phyloP scores from a whole-genome alignment of 2,113 vertebrate species.

The Pungitius pungitius region DNA sequence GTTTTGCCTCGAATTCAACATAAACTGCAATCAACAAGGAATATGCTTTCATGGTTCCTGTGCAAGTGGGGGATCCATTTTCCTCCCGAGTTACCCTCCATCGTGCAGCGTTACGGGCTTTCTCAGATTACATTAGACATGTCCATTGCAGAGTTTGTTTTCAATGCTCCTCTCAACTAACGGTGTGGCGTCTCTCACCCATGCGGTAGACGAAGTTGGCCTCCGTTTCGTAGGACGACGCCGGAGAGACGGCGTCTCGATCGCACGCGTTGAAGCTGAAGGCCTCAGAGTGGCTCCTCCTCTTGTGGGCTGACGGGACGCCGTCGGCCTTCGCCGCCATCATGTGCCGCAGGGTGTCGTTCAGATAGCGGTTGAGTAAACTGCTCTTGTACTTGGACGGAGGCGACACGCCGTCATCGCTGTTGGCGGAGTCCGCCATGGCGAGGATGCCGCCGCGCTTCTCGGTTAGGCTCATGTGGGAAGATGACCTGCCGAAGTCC shows the following conservation, averaged over 20 bases:
- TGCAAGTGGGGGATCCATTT: slow-evolving; percentile 9
- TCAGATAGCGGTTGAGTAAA: slow-evolving; percentile 95
- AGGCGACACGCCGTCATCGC: slow-evolving; percentile 89
- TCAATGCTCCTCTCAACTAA: neutral
- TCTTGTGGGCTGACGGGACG: slow-evolving; percentile 82
- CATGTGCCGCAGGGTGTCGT: slow-evolving; percentile 95
- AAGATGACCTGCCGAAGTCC: slow-evolving; percentile 84
- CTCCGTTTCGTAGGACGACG: slow-evolving; percentile 91
- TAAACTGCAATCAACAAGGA: slow-evolving; percentile 60
- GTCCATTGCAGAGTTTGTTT: neutral
- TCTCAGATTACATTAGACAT: neutral
- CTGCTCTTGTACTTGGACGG: slow-evolving; percentile 97
- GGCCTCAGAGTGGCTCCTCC: slow-evolving; percentile 92
- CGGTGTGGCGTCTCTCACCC: slow-evolving; percentile 82
- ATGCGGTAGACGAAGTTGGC: slow-evolving; percentile 92
- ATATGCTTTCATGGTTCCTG: slow-evolving; percentile 34
- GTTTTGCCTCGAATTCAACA: slow-evolving; percentile 46
- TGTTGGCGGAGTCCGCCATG: slow-evolving; percentile 84
- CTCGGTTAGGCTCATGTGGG: slow-evolving; percentile 84
- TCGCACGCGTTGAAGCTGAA: slow-evolving; percentile 97
- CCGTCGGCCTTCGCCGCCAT: slow-evolving; percentile 85
- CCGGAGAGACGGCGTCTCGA: slow-evolving; percentile 91
- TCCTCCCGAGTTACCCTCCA: neutral
- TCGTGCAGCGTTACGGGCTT: neutral
- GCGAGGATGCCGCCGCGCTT: slow-evolving; percentile 75